Evolutionary conservation across 2,888 invertebrate genomes (phyloP).

Genomic region (Hermaeophaga mercurialis): DNA sequence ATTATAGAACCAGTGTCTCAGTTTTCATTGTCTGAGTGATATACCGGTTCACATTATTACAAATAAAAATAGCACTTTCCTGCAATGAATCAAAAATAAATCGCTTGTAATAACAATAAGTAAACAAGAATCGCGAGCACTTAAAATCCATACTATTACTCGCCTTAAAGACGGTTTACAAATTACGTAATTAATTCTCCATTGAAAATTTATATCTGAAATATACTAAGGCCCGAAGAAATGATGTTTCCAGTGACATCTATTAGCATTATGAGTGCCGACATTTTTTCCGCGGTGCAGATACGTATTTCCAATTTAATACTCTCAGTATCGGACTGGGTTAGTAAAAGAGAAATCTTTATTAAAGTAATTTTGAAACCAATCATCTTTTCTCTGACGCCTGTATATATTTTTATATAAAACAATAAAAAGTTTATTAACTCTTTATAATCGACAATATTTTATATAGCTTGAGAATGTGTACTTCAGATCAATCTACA

Average conservation of each 20-base stretch:
- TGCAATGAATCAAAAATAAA: conserved; percentile 14
- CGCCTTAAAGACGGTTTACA: conserved; percentile 39
- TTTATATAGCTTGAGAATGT: too few relatives aligned
- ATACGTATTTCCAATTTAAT: conserved; percentile 33
- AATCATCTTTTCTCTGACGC: too few relatives aligned
- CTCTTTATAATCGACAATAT: too few relatives aligned
- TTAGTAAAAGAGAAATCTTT: too few relatives aligned
- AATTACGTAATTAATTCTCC: conserved; percentile 44
- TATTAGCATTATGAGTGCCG: conserved; percentile 46
- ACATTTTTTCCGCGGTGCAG: conserved; percentile 36
- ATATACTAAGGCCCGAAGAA: conserved; percentile 38
- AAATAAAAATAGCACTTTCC: conserved; percentile 6
- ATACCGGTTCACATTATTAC: conserved; percentile 9
- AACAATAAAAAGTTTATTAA: too few relatives aligned
- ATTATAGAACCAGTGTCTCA: conserved; percentile 3
- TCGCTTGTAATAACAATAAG: conserved; percentile 9
- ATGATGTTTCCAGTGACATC: conserved; percentile 44
- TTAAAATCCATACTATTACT: conserved; percentile 11
- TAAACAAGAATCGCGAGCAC: conserved; percentile 2
- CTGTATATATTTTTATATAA: too few relatives aligned
- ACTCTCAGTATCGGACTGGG: conserved; percentile 19
- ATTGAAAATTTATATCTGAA: conserved; percentile 43
- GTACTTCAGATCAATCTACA: too few relatives aligned
- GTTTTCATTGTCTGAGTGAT: conserved; percentile 7
- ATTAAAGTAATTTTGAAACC: too few relatives aligned